Evolutionary conservation across 2,888 invertebrate species (phyloP), one percentile per base, ranked within the genome.

Genomic region (Fragum fragum): DNA sequence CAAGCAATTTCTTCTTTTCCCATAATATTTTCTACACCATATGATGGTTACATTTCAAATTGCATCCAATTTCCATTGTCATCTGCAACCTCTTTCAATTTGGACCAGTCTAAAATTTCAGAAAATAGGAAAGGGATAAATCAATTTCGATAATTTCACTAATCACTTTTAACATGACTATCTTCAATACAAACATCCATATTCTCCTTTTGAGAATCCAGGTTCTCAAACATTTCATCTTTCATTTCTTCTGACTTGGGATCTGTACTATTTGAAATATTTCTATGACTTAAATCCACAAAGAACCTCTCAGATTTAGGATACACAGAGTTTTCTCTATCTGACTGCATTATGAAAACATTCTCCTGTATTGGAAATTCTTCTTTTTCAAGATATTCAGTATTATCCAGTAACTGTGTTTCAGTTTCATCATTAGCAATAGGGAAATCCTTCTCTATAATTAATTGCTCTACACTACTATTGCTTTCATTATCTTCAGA

Each of bases 261-360:
- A 1, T 32, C 36, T 1, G 1, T 9, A 28, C 1, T 63, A 63
- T 21, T 32, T 36, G 36, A n/a, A n/a, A n/a, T n/a, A 36, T 32
- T 32, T 21, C 66, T 66, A 0, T 42, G 66, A 66, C 42, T 66
- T 66, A 66, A 42, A 42, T 66, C 36, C 1, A 66, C 66, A 42
- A 66, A 66, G 36, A 66, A 66, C 23, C 66, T 6, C 18, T 66
- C 66, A 11, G 66, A 66, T 39, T 66, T 66, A 18, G 66, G 66
- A 42, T 36, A 66, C 7, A 36, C 21, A 21, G 21, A 18, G 26
- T 14, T 66, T 23, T 66, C 66, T 42, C 36, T 66, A 9, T 66
- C 66, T 23, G 42, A 21, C n/a, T 66, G 18, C 21, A 36, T 23
- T 9, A 26, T 66, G 39, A 66, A 42, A 7, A 66, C 66, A 42